phyloP scores from a whole-genome alignment of 2,113 vertebrate species.

The Sturnira hondurensis region DNA sequence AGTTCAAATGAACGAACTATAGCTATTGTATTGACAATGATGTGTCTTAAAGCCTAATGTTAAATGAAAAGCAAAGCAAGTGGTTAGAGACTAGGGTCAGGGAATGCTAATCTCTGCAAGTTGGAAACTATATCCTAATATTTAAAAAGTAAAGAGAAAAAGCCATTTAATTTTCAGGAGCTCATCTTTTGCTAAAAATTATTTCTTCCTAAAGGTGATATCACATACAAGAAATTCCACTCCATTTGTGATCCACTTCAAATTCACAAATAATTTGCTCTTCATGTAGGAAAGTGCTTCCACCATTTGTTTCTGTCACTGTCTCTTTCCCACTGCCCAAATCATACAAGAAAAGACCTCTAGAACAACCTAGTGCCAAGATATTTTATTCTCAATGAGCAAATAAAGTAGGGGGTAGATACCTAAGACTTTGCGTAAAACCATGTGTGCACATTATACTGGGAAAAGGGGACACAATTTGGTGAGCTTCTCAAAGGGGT shows the following conservation, averaged over 20 bases:
- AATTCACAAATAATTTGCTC: not conserved
- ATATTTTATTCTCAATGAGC: not conserved
- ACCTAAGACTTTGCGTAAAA: not conserved
- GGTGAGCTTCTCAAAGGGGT: not conserved
- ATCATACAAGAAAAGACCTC: not conserved
- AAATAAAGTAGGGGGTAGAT: not conserved
- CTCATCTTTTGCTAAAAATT: not conserved
- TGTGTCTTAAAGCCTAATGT: not conserved
- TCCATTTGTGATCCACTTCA: accelerated
- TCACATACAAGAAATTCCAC: not conserved
- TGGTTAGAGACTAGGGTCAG: not conserved
- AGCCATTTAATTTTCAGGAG: not conserved
- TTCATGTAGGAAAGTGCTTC: not conserved
- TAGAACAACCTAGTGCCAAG: not conserved
- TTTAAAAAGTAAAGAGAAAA: not conserved
- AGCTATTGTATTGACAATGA: not conserved
- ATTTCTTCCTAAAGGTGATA: not conserved
- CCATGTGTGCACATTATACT: not conserved
- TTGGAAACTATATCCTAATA: not conserved
- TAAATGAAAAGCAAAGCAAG: not conserved
- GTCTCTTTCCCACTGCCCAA: not conserved
- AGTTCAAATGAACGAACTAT: not conserved
- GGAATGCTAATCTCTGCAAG: not conserved
- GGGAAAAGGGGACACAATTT: not conserved
- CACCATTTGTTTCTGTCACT: not conserved